These are phyloP conservation scores for Graphium colonna DNA, from an alignment of 2,888 invertebrate species.

Conservation along the genomic window DNA sequence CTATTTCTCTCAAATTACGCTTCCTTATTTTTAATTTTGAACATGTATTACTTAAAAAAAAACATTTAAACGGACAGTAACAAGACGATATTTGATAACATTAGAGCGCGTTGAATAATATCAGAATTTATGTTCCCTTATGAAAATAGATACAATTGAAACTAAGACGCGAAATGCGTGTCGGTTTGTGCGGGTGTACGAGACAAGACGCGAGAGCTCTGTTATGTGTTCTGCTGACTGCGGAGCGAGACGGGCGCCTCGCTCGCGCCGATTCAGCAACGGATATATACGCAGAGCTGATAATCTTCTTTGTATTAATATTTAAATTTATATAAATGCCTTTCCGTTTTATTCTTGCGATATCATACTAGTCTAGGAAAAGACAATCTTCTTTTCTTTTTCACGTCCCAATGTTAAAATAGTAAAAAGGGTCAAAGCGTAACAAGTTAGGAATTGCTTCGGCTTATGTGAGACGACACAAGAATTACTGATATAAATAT, in stretches of 20 bases:
- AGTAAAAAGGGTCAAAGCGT: too few relatives aligned
- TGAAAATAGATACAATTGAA: constrained; percentile 17
- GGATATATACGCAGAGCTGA: constrained; percentile 51
- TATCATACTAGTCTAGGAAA: too few relatives aligned
- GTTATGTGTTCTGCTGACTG: constrained; percentile 73
- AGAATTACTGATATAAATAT: too few relatives aligned
- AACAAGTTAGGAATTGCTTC: too few relatives aligned
- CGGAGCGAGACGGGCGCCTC: constrained; percentile 68
- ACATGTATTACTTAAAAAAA: neutral
- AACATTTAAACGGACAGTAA: neutral
- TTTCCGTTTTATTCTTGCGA: too few relatives aligned
- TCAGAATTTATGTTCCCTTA: neutral
- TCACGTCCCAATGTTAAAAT: too few relatives aligned
- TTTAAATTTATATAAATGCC: too few relatives aligned
- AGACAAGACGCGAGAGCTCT: constrained; percentile 43
- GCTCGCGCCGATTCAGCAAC: constrained; percentile 69
- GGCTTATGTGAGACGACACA: too few relatives aligned
- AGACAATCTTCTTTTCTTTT: too few relatives aligned
- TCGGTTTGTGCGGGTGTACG: constrained; percentile 40
- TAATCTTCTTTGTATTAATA: neutral
- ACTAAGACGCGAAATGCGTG: constrained; percentile 14
- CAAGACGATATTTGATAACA: too few relatives aligned
- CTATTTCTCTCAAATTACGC: neutral
- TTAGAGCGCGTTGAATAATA: neutral
- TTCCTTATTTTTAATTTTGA: neutral